Evolutionary conservation across 92 coral and sea anemone genomes (phyloP).

Genomic region (Pocillopora grandis): DNA sequence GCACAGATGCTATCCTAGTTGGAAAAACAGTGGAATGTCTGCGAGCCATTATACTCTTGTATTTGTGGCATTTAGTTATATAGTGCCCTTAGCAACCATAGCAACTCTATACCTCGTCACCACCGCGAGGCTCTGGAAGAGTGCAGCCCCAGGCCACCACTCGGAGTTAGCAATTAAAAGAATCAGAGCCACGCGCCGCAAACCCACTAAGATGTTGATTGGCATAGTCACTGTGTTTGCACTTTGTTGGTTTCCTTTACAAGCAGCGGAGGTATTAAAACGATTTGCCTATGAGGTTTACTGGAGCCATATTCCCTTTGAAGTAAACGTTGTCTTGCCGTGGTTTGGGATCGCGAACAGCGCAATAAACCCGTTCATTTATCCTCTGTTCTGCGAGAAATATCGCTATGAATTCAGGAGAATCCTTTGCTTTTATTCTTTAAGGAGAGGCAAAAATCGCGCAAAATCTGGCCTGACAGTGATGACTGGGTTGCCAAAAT

Average conservation of each 20-base stretch:
- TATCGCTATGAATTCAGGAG: slow-evolving; percentile 65
- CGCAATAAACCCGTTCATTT: slow-evolving; percentile 77
- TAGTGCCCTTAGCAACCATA: slow-evolving; percentile 60
- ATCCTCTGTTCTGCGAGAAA: slow-evolving; percentile 64
- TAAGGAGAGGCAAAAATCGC: neutral
- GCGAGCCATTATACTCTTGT: slow-evolving; percentile 43
- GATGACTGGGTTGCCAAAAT: slow-evolving; percentile 13
- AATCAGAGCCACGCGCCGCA: slow-evolving; percentile 58
- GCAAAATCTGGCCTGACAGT: slow-evolving; percentile 15
- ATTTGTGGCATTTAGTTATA: slow-evolving; percentile 50
- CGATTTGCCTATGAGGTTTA: slow-evolving; percentile 44
- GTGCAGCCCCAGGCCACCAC: slow-evolving; percentile 66
- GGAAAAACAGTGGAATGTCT: slow-evolving; percentile 59
- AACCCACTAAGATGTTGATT: slow-evolving; percentile 79
- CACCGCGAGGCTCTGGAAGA: slow-evolving; percentile 68
- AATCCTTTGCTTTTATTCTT: slow-evolving; percentile 34
- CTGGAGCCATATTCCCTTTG: slow-evolving; percentile 48
- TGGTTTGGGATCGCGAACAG: slow-evolving; percentile 85
- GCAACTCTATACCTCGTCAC: slow-evolving; percentile 55
- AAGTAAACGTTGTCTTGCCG: slow-evolving; percentile 50
- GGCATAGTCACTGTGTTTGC: slow-evolving; percentile 71
- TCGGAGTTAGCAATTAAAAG: slow-evolving; percentile 27
- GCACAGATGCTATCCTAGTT: slow-evolving; percentile 45
- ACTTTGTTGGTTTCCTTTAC: slow-evolving; percentile 85
- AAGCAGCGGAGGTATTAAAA: slow-evolving; percentile 59